phyloP scores from a whole-genome alignment of 2,797 vertebrate genomes.

The Botia almorhae region DNA sequence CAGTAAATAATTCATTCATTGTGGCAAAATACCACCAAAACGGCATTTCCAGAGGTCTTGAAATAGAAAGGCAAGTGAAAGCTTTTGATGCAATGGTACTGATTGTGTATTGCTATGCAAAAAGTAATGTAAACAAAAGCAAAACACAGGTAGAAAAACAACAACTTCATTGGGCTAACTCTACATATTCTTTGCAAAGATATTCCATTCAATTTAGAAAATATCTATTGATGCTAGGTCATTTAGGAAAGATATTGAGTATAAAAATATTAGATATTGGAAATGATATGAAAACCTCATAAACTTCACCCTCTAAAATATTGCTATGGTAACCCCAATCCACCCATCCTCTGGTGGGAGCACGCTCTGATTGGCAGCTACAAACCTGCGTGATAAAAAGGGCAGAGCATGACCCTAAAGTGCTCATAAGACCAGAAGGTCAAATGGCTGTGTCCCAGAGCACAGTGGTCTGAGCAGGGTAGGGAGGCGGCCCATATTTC shows the following conservation, averaged over 20 bases:
- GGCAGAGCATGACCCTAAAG: conserved; percentile 56
- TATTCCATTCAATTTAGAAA: conserved; percentile 81
- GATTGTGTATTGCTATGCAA: conserved; percentile 75
- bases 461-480: conserved; percentile 93
- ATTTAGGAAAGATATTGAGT: conserved; percentile 81
- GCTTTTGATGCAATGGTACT: conserved; percentile 45
- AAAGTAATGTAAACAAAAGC: conserved; percentile 66
- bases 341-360: conserved; percentile 75
- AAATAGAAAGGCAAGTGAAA: conserved; percentile 53
- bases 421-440: conserved; percentile 63
- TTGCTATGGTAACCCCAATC: conserved; percentile 80
- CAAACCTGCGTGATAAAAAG: conserved; percentile 52
- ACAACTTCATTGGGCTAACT: conserved; percentile 76
- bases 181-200: conserved; percentile 78
- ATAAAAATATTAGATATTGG: conserved; percentile 88
- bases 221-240: conserved; percentile 84
- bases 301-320: conserved; percentile 77
- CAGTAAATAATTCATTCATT: conserved; percentile 49
- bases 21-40: conserved; percentile 50
- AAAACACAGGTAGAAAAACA: conserved; percentile 70
- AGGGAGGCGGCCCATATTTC: conserved; percentile 94
- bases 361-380: conserved; percentile 62
- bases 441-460: conserved; percentile 99
- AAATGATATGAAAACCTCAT: conserved; percentile 82
- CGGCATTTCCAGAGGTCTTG: conserved; percentile 1